Base-by-base conservation (phyloP, 2,888 invertebrate species). In the Clistopyga incitator region DNA sequence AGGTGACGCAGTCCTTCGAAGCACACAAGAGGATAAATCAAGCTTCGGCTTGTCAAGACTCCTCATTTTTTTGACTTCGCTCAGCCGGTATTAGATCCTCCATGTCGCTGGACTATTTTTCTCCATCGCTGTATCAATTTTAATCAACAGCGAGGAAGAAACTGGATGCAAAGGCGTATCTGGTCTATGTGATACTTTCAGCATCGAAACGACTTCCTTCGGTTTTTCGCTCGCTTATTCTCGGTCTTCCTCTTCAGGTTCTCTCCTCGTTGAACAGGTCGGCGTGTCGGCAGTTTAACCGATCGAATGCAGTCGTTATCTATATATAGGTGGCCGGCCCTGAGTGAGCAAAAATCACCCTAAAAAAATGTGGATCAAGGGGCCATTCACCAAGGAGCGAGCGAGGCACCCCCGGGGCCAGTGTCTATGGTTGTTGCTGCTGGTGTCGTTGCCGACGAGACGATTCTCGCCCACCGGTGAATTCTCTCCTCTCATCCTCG, bases 321-420 rank as follows among this genome's bases (percentile, higher is more conserved):
- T 82, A 90, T 89, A 89, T 89, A 88, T 89, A 89, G 34, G 11
- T 18, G 64, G 87, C 83, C 59, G 90, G 88, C 90, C 90, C 89
- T 89, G 90, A 88, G 88, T 86, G 88, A 78, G 86, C 87, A 89
- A 88, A 89, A 89, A 89, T 89, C 88, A 89, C 87, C 88, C 89
- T 87, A 81, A 86, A 90, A 90, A 90, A 90, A 90, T 89, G 86
- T 90, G 89, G 90, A 90, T 89, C 90, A 90, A 89, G 89, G 88
- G 88, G 89, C 89, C 89, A 89, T 90, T 90, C 89, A 89, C 89
- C 88, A 89, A 90, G 81, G 78, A 81, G n/a, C 84, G 45, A 67
- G 72, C 47, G 67, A 52, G 75, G 59, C 61, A 77, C 65, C 54
- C 47, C 47, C 20, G 74, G 45, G 50, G 74, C 42, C 74, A 20